Percentiles rank a stretch among this genome's conserved stretches.
Conservation (phyloP, 2,797 vertebrate species). For the Amphiprion clarkii region DNA sequence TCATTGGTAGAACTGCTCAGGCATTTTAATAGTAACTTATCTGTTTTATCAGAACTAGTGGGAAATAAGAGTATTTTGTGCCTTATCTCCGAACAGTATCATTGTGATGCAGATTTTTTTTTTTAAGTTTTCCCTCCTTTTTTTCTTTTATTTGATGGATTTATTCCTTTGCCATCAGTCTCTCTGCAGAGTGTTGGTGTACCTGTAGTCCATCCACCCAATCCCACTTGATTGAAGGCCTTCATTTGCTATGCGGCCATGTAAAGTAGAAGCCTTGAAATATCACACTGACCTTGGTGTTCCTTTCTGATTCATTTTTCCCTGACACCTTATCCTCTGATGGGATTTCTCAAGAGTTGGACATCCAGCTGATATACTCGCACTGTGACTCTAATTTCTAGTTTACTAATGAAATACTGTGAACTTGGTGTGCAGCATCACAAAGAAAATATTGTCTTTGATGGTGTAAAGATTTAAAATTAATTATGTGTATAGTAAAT, state of each 20-base stretch:
- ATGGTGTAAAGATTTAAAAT: slow-evolving; percentile 4
- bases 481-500: neutral
- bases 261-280: slow-evolving; percentile 84
- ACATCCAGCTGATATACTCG: slow-evolving; percentile 50
- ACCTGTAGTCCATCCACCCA: slow-evolving; percentile 74
- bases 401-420: slow-evolving; percentile 34
- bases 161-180: slow-evolving; percentile 79
- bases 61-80: neutral
- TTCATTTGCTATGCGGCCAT: slow-evolving; percentile 86
- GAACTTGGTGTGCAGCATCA: slow-evolving; percentile 2
- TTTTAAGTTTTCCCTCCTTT: neutral
- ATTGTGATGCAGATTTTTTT: slow-evolving; percentile 55
- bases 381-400: slow-evolving; percentile 46
- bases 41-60: slow-evolving; percentile 11
- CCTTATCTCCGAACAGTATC: slow-evolving; percentile 1
- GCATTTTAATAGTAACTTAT: neutral
- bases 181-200: slow-evolving; percentile 67
- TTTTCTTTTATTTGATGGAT: slow-evolving; percentile 77
- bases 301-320: slow-evolving; percentile 77
- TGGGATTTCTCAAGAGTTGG: slow-evolving; percentile 65
- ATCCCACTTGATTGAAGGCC: slow-evolving; percentile 85
- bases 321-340: slow-evolving; percentile 64
- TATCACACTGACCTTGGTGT: slow-evolving; percentile 84
- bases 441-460: neutral
- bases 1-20: no score